Evolutionary conservation across 2,113 vertebrate species (phyloP).

Genomic region (Ptilorrhoa leucosticta): DNA sequence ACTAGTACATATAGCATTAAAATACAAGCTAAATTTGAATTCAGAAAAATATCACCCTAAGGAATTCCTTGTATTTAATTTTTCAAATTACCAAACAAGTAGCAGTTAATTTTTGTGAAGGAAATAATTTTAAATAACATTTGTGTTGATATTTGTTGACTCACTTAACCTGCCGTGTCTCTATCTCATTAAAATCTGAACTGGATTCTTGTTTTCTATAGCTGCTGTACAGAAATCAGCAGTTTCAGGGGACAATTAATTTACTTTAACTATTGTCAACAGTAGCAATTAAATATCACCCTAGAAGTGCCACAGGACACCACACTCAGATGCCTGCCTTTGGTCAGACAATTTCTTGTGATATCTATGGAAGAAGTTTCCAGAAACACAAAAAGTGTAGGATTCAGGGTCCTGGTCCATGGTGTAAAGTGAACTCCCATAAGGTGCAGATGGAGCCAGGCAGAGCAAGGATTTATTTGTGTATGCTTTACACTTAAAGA

Average conservation of each 20-base stretch:
- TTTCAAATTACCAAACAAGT: not conserved
- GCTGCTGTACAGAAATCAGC: not conserved
- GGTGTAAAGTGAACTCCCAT: not conserved
- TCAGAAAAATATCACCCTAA: not conserved
- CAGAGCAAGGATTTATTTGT: not conserved
- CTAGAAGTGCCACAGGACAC: not conserved
- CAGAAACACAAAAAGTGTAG: not conserved
- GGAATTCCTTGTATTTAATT: not conserved
- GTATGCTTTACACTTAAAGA: not conserved
- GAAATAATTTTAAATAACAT: not conserved
- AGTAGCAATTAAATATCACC: not conserved
- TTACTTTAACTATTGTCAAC: not conserved
- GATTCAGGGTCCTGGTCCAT: not conserved
- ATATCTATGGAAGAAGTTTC: not conserved
- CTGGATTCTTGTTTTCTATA: not conserved
- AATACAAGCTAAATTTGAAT: not conserved
- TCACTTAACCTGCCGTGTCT: accelerated
- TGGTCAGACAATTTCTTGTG: not conserved
- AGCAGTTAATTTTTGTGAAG: not conserved
- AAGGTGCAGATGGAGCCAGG: not conserved
- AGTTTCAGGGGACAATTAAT: not conserved
- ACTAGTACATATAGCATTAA: not conserved
- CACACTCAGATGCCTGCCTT: not conserved
- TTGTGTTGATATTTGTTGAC: accelerated
- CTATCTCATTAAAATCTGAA: not conserved